Base-by-base conservation (phyloP, 2,888 invertebrate species). In the Tridacna crocea region DNA sequence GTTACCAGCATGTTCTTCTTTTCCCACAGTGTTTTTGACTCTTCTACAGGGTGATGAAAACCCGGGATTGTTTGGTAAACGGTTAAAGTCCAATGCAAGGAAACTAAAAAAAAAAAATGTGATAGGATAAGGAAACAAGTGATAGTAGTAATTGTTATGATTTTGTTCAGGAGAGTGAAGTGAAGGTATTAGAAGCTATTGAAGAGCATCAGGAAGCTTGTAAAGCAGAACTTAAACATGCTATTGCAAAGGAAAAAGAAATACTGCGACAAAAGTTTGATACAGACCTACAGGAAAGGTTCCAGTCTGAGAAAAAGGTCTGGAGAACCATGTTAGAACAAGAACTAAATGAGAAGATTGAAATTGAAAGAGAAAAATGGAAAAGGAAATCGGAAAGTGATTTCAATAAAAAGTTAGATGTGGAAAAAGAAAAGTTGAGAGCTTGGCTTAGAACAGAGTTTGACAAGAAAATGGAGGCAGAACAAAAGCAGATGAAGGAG, bases 321-420 rank as follows among this genome's bases (percentile, higher is more conserved):
- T 88, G 86, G 88, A 51, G 75, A 78, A 77, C 78, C 46, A 80
- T 81, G 81, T 72, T 84, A 0, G 83, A 88, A 47, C 84, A 85
- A 46, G 82, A 85, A 63, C 46, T 82, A n/a, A 83, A 74, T 47
- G 76, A 84, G 75, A 83, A 86, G 58, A 60, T 87, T 13, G 80
- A 79, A 61, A 79, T 82, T 12, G 87, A 88, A 47, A 80, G 75
- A 77, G 80, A 82, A 51, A 81, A 86, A 58, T 88, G 87, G 86
- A 85, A 77, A 61, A 51, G 75, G 48, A 65, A 82, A 60, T 78
- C 78, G 6, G 85, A 87, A 26, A 73, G 70, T 65, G 84, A 83
- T 48, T 78, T 82, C 26, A 80, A 81, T 65, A 80, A 81, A 51
- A 82, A 79, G 36, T 60, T 85, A 24, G 83, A 87, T 22, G 47